Base-by-base conservation (phyloP, 2,888 invertebrate genomes). In the Acanthosepion pharaonis region DNA sequence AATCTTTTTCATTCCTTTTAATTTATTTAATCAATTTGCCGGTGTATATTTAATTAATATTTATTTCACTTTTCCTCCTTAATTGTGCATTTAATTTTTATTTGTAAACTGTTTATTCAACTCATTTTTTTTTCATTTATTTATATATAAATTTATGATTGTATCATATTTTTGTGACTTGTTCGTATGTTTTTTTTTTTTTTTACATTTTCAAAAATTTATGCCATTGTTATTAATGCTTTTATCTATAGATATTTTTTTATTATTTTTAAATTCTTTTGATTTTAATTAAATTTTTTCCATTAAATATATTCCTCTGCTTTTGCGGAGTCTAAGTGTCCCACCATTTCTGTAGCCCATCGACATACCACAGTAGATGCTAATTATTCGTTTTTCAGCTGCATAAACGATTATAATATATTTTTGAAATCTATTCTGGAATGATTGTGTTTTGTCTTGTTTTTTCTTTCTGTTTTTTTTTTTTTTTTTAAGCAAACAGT, bases 351-450 rank as follows among this genome's bases (percentile, higher is more conserved):
- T 33, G 78, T n/a, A 78, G 78, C 78, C n/a, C 78, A 78, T 78
- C n/a, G 78, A n/a, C 78, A 78, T 78, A n/a, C 78, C n/a, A 78
- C 78, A n/a, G 78, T n/a, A 78, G 78, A n/a, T 78, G 33, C n/a
- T 78, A 78, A 78, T 78, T 78, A 78, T 78, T 78, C 15, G 11
- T 78, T 78, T 78, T 33, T 33, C 78, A 78, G 78, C 78, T 78
- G 78, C 78, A 33, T n/a, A n/a, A 78, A 78, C 15, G n/a, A 78
- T 11, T 33, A 23, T 78, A 33, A 78, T n/a, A 78, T 78, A 15
- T 78, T n/a, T 78, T n/a, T 11, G 33, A 78, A 78, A 15, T 78
- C n/a, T 78, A 78, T 78, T 78, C n/a, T 33, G 18, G 11, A 78
- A 78, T 33, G 78, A 78, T n/a, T n/a, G n/a, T 18, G 1, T 78